Base-by-base conservation (phyloP, 2,797 vertebrate species). In the Diplodus sargus region DNA sequence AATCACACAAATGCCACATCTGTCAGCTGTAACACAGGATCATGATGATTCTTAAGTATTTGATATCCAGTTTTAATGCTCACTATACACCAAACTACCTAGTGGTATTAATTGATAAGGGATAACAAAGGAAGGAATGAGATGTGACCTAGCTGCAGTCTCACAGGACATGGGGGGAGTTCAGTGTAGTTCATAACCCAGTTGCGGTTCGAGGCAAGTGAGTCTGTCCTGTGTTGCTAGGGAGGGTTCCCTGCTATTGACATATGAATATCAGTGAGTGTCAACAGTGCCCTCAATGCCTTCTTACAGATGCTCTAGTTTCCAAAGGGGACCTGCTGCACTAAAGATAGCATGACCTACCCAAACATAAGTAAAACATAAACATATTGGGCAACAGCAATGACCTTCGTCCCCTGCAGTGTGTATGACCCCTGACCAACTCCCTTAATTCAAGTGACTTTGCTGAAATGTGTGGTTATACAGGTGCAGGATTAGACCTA, bases 321-420 rank as follows among this genome's bases (percentile, higher is more conserved):
- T 74, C 54, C 57, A n/a, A 42, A 57, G 39, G 34, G 45, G 64
- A 67, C 70, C 65, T 39, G 51, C 71, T 66, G 70, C 52, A 28
- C 68, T 89, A 86, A 86, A 90, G 86, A 90, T 91, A 85, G 58
- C 66, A 12, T 4, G 14, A 61, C 53, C 57, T 53, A 22, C 70
- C 74, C 61, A 62, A 9, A 74, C 58, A 48, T 14, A 74, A 77
- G 68, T 84, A 6, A 85, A 83, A 85, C 80, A 87, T 78, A 87
- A 67, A 76, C 15, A 65, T 53, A 65, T 73, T 57, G 20, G 51
- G 67, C 65, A 77, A 70, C 65, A 66, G 51, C 43, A 53, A 7
- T 49, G 77, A 85, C 82, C 74, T 66, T 85, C 5, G 52, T 4
- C 28, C 18, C 81, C 68, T 22, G 34, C 17, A 22, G 52, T 78